Base-by-base conservation (phyloP, 2,888 invertebrate species). In the Neuroscelio doddi region DNA sequence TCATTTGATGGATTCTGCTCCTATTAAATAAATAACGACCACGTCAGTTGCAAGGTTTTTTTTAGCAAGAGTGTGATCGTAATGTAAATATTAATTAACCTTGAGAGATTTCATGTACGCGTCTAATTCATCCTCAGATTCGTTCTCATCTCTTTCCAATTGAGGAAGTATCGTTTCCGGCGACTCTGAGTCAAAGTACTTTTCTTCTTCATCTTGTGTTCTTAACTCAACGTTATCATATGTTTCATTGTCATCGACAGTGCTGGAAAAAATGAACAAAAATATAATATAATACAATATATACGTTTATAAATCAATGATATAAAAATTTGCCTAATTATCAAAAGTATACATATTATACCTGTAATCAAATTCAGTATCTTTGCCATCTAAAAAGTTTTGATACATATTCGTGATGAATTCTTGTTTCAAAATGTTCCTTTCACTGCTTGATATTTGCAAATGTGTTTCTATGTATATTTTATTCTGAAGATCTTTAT, bases 141-240 rank as follows among this genome's bases (percentile, higher is more conserved):
- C 77, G 30, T 69, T 75, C 42, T 75, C 71, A 12, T 74, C 73
- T 55, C 70, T 73, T 47, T 73, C 64, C 29, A 73, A 71, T 32
- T 73, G 69, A 5, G 57, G 17, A 47, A 73, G 50, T 29, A 77
- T 71, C 34, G 86, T 86, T 68, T 91, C 90, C 68, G 92, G 90
- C 17, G 90, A 89, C 81, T 95, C 95, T 1, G 91, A 90, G 82
- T 95, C 95, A 86, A 97, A 97, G 83, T 97, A 97, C 78, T 90
- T 91, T 73, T 97, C 96, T 84, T 97, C 95, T 70, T 91, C 93
- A 85, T 97, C 96, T 74, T 90, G 91, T 34, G 90, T 90, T 59
- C 90, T 84, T 49, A 92, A 88, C 58, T 91, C 91, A 64, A 92
- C 81, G 74, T 90, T 89, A 83, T 97, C 96, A 84, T 93, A 93